Conservation (phyloP, 1,140 invertebrate species). For the Hyles euphorbiae region DNA sequence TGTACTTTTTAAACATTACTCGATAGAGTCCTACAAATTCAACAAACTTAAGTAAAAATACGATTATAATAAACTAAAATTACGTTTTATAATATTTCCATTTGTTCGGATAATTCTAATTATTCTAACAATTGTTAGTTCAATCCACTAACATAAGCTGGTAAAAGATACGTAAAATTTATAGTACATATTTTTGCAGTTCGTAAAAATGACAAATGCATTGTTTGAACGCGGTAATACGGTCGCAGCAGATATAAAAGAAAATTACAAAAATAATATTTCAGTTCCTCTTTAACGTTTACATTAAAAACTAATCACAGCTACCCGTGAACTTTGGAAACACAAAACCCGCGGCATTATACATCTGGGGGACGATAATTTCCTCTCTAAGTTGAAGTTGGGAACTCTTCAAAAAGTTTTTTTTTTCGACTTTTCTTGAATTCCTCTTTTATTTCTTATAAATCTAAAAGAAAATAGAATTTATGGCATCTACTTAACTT, state of each 20-base stretch:
- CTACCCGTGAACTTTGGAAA: conserved; percentile 15
- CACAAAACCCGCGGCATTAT: conserved; percentile 49
- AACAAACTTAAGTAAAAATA: too few relatives aligned
- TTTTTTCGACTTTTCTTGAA: conserved; percentile 32
- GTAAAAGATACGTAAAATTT: too few relatives aligned
- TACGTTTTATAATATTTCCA: too few relatives aligned
- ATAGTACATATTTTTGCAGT: too few relatives aligned
- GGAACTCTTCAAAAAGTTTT: conserved; percentile 45
- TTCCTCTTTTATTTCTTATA: conserved; percentile 37
- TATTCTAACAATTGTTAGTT: too few relatives aligned
- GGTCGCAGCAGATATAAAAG: not conserved
- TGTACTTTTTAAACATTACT: too few relatives aligned
- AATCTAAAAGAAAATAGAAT: conserved; percentile 39
- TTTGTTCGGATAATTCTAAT: too few relatives aligned
- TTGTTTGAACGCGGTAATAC: too few relatives aligned
- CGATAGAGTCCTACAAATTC: too few relatives aligned
- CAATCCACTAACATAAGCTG: too few relatives aligned
- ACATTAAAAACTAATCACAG: conserved; percentile 43
- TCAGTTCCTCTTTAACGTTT: conserved; percentile 7
- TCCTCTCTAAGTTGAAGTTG: conserved; percentile 52
- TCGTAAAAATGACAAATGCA: too few relatives aligned
- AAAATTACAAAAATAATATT: not conserved
- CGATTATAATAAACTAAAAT: too few relatives aligned
- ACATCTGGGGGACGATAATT: conserved; percentile 47
- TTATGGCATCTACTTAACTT: conserved; percentile 30